phyloP scores from a whole-genome alignment of 2,113 vertebrate species.

The Chascanopsetta lugubris region DNA sequence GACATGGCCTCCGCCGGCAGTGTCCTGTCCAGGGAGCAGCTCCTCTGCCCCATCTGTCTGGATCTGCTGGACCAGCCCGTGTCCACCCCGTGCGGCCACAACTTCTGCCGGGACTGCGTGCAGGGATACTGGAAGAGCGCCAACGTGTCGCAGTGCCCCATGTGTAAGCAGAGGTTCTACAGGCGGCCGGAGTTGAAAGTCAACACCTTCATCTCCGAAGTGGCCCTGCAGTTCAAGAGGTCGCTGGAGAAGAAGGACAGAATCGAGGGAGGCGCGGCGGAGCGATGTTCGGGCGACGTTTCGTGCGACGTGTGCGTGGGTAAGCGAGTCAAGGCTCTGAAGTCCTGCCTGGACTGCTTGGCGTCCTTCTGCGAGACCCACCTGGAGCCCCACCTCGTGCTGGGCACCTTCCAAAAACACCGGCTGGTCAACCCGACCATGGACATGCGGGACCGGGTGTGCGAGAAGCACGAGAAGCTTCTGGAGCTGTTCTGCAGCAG shows the following conservation, averaged over 20 bases:
- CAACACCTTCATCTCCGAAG: conserved; percentile 68
- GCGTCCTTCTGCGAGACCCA: conserved; percentile 90
- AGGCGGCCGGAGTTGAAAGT: conserved; percentile 67
- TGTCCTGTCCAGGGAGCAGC: conserved; percentile 63
- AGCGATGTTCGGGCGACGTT: conserved; percentile 71
- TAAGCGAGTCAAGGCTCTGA: conserved; percentile 83
- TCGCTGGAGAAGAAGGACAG: conserved; percentile 3
- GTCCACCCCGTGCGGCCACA: conserved; percentile 75
- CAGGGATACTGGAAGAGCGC: conserved; percentile 58
- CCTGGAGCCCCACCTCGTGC: conserved; percentile 84
- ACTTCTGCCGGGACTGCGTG: conserved; percentile 75
- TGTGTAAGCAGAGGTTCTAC: conserved; percentile 68
- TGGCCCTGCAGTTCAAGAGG: conserved; percentile 51
- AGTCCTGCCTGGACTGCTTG: conserved; percentile 91
- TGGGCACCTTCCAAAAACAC: conserved; percentile 84
- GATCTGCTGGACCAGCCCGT: conserved; percentile 72
- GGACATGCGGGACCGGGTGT: conserved; percentile 87
- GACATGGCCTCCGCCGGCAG: conserved; percentile 65
- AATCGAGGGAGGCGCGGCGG: background rate
- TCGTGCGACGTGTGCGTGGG: conserved; percentile 87
- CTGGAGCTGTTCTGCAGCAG: conserved; percentile 88
- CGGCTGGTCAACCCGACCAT: conserved; percentile 84
- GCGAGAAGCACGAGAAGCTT: conserved; percentile 84
- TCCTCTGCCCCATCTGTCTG: conserved; percentile 78
- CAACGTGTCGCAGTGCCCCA: conserved; percentile 59